phyloP scores from a whole-genome alignment of 1,140 invertebrate species.

The Drosophila nigrodunni region DNA sequence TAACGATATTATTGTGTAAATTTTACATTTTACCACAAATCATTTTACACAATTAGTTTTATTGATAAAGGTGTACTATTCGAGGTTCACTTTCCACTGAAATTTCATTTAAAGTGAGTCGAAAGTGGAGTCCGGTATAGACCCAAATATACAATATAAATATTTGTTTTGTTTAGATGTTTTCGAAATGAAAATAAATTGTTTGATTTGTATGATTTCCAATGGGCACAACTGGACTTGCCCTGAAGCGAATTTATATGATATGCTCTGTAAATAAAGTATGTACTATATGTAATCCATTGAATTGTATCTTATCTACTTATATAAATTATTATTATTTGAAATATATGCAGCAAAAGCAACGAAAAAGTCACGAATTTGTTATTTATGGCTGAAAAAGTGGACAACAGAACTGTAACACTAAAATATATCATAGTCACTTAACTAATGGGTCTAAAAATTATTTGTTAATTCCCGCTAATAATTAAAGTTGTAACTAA shows the following conservation, averaged over 20 bases:
- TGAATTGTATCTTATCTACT: slow-evolving; percentile 49
- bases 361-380: neutral
- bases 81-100: neutral
- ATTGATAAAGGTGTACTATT: neutral
- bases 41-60: slow-evolving; percentile 11
- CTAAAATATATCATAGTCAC: too few species aligned
- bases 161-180: slow-evolving; percentile 19
- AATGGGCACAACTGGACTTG: slow-evolving; percentile 24
- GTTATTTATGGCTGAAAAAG: neutral
- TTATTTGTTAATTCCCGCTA: too few species aligned
- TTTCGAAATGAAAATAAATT: neutral
- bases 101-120: neutral
- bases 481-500: neutral
- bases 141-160: neutral
- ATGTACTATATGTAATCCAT: slow-evolving; percentile 37
- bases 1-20: slow-evolving; percentile 68
- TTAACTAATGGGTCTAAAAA: too few species aligned
- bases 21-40: slow-evolving; percentile 33
- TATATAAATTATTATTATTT: slow-evolving; percentile 53
- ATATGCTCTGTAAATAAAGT: slow-evolving; percentile 43
- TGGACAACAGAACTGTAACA: too few species aligned
- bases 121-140: neutral
- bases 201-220: slow-evolving; percentile 22
- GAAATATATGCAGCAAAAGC: slow-evolving; percentile 41
- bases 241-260: slow-evolving; percentile 31